Conservation (phyloP, 1,140 invertebrate species). For the Drosophila azteca region DNA sequence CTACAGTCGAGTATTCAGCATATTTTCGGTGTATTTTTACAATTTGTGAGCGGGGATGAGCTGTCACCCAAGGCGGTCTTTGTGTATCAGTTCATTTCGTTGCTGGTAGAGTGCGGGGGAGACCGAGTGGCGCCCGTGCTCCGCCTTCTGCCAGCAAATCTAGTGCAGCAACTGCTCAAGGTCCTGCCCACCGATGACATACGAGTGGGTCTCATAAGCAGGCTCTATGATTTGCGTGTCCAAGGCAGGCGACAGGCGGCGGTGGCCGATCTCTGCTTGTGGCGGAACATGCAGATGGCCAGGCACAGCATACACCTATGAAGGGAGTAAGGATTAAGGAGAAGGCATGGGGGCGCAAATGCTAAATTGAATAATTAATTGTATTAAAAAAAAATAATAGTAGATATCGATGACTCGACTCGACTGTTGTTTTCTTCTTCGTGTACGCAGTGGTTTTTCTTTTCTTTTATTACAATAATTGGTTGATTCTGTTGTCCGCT, state of each 20-base stretch:
- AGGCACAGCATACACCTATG: slow-evolving; percentile 78
- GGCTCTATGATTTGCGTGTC: slow-evolving; percentile 91
- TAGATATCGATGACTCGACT: slow-evolving; percentile 59
- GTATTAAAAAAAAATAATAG: slow-evolving; percentile 55
- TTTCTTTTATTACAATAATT: slow-evolving; percentile 75
- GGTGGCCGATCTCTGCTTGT: slow-evolving; percentile 91
- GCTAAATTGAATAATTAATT: slow-evolving; percentile 50
- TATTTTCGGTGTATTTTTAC: slow-evolving; percentile 89
- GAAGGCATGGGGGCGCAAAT: slow-evolving; percentile 21
- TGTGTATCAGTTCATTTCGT: slow-evolving; percentile 92
- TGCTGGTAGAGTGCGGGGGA: slow-evolving; percentile 91
- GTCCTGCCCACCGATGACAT: slow-evolving; percentile 84
- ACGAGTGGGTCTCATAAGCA: slow-evolving; percentile 73
- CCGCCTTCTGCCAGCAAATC: slow-evolving; percentile 90
- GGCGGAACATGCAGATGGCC: slow-evolving; percentile 90
- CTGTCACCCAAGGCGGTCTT: slow-evolving; percentile 94
- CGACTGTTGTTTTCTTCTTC: slow-evolving; percentile 30
- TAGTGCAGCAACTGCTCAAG: slow-evolving; percentile 91
- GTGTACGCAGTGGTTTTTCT: slow-evolving; percentile 47
- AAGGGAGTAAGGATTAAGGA: slow-evolving; percentile 12
- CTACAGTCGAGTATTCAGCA: slow-evolving; percentile 86
- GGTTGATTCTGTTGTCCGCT: slow-evolving; percentile 22
- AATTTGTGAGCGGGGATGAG: slow-evolving; percentile 90
- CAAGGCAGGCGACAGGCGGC: slow-evolving; percentile 90
- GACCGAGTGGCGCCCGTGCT: slow-evolving; percentile 90